Evolutionary conservation across 2,888 invertebrate species (phyloP).

Genomic region (Netelia inedita): DNA sequence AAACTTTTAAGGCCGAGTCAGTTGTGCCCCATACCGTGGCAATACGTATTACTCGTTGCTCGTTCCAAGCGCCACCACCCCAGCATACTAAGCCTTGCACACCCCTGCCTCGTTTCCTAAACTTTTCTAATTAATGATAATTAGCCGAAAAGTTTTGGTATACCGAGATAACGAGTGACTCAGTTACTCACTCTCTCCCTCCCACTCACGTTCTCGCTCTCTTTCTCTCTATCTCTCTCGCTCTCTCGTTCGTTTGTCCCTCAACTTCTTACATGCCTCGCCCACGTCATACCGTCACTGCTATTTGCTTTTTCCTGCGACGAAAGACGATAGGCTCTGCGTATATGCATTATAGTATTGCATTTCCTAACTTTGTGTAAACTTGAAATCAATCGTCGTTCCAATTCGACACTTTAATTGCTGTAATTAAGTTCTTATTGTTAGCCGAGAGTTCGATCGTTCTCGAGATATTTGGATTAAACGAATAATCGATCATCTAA

Average conservation of each 20-base stretch:
- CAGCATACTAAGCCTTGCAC: slow-evolving; percentile 32
- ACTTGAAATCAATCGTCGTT: slow-evolving; percentile 1
- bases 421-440: background rate
- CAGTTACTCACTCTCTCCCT: slow-evolving; percentile 48
- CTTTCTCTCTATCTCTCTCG: slow-evolving; percentile 40
- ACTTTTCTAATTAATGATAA: slow-evolving; percentile 85
- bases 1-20: slow-evolving; percentile 73
- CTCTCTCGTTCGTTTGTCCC: slow-evolving; percentile 56
- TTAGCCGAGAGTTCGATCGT: background rate
- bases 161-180: slow-evolving; percentile 81
- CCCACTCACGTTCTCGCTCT: slow-evolving; percentile 27
- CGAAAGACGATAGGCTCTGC: background rate
- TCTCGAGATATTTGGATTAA: background rate
- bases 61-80: slow-evolving; percentile 53
- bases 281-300: slow-evolving; percentile 12
- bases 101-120: slow-evolving; percentile 65
- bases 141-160: slow-evolving; percentile 78
- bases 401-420: slow-evolving; percentile 27
- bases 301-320: slow-evolving; percentile 11
- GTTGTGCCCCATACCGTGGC: slow-evolving; percentile 49
- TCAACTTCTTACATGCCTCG: slow-evolving; percentile 50
- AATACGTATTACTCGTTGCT: slow-evolving; percentile 58
- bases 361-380: slow-evolving; percentile 3
- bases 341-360: background rate
- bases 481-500: background rate